Base-by-base conservation (phyloP, 2,113 vertebrate genomes). In the Lipophrys pholis region DNA sequence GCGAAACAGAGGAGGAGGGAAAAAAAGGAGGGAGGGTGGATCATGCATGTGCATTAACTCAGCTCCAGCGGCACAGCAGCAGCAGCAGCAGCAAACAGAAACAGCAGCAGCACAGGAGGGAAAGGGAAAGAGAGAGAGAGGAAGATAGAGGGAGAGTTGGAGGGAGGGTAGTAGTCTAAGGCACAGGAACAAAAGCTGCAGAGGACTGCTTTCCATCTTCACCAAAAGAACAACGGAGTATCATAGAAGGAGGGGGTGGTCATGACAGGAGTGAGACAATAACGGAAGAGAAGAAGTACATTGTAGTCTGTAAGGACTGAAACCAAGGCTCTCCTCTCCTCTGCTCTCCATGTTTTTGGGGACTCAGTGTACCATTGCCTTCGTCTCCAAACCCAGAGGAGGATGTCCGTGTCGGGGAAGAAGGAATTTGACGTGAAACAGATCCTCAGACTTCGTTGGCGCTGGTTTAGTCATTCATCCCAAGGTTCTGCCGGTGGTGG, bases 381-480 rank as follows among this genome's bases (percentile, higher is more conserved):
- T 66, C 54, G 77, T 83, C 86, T 90, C 86, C 77, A 73, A 90
- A 92, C 73, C 84, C 80, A 90, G 78, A 84, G 78, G 83, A 93
- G 90, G 78, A 97, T 99, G 96, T 97, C 97, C 82, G 94, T 97
- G 11, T 96, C 97, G 65, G 95, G 96, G 53, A 97, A 97, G 95
- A 98, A 98, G 87, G 96, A 98, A 90, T 99, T 98, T 93, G 96
- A 97, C 61, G 96, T 99, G 90, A 99, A 99, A 91, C 97, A 99
- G 95, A 98, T 98, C 90, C 94, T 98, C 76, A 93, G 96, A 91
- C 96, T 99, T 39, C 96, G 95, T 83, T 99, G 97, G 97, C 94
- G 97, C 69, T 99, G 96, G 97, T 99, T 99, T 81, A 97, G 95
- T 83, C 97, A 98, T 92, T 96, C 95, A 78, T 96, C 95, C 48